Base-by-base conservation (phyloP, 2,113 vertebrate species). In the Corapipo altera region DNA sequence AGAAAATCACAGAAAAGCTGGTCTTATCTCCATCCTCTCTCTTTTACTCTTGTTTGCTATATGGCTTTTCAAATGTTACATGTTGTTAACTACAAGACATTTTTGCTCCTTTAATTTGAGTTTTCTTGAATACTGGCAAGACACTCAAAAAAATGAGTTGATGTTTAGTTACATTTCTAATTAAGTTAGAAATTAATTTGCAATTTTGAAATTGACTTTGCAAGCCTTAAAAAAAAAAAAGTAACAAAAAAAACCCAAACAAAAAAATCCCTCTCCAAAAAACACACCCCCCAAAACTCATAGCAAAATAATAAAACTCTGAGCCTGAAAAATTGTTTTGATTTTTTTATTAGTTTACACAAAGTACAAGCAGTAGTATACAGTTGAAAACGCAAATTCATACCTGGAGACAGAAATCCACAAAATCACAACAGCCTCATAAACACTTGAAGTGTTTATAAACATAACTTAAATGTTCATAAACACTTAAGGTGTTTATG, bases 171-270 rank as follows among this genome's bases (percentile, higher is more conserved):
- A 86, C 8, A 57, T 20, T 28, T 73, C 51, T 91, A 95, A 73
- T 87, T 95, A 81, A 95, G 65, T 20, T 39, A 72, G 15, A 94
- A 96, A 93, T 85, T 35, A 77, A 69, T 80, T 86, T 57, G 6
- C 14, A 69, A 8, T 69, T 64, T 79, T 65, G 6, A 88, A 83
- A 57, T 19, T 46, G 30, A 75, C 4, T 85, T 55, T 59, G 3
- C 11, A 76, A 79, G 8, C 8, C n/a, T 69, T 46, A 30, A 39
- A 75, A 49, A 72, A 82, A 15, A 26, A 27, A 15, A 15, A 52
- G 49, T 44, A 24, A 15, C 22, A 37, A 33, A 15, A 28, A 33
- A 65, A 43, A 8, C 11, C 39, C 39, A n/a, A n/a, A n/a, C 4
- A 73, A 66, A 66, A 37, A 3, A 58, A 37, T 9, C 3, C 3